Base-by-base conservation (phyloP, 2,888 invertebrate species). In the Gymnosoma rotundatum region DNA sequence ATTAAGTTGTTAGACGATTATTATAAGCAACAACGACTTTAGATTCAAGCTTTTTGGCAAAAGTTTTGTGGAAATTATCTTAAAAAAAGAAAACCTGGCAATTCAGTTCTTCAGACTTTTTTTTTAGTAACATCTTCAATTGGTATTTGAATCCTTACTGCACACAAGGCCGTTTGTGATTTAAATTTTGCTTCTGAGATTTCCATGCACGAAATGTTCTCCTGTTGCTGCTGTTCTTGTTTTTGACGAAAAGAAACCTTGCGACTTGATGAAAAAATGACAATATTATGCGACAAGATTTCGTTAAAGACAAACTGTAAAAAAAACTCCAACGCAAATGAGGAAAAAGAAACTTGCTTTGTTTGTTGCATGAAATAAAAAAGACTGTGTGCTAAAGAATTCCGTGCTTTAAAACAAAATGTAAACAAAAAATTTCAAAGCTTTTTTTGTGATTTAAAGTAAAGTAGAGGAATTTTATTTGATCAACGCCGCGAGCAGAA, bases 231-330 rank as follows among this genome's bases (percentile, higher is more conserved):
- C n/a, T 42, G 2, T 42, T 20, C 9, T 20, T 36, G 14, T 9
- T 54, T 32, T 45, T 52, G 64, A 54, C 32, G 32, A 48, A 66
- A 54, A 58, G 50, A 63, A 79, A 87, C 87, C 87, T 89, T 89
- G 88, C 83, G 84, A 86, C 90, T 90, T 90, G 90, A 90, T 88
- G 90, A 90, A 90, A 91, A 90, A 90, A 90, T 91, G 90, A 90
- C 90, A 86, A 84, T 78, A 81, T 81, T 78, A 78, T 81, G 64
- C 74, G 74, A 84, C 73, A 78, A 61, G 12, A 74, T 18, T 61
- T n/a, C 20, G 42, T 25, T 50, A 48, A 52, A 73, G 56, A 74
- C 32, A 52, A 58, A 64, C 48, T 25, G 25, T 25, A 25, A 16
- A 20, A 69, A 75, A 70, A 74, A 70, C 75, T 78, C 42, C 81